These are phyloP conservation scores for Patiria pectinifera DNA, from an alignment of 53 echinoderm and acorn worm species.

Conservation along the genomic window DNA sequence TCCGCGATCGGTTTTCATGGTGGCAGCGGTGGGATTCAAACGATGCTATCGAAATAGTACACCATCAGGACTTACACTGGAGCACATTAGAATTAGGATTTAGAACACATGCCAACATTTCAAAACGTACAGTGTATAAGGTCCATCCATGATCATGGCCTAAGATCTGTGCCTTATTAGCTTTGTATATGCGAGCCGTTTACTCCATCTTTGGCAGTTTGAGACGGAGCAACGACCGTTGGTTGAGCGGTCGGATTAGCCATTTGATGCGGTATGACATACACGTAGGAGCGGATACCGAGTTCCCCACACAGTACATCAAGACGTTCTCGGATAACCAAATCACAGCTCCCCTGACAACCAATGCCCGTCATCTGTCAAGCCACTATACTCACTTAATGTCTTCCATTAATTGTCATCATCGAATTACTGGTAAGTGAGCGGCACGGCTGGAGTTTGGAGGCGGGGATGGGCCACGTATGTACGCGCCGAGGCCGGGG, in stretches of 20 bases:
- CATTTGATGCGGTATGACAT: not conserved
- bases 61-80: not conserved
- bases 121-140: no score
- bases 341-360: slow-evolving; percentile 28
- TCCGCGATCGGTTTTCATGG: no score
- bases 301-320: not conserved
- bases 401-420: slow-evolving; percentile 39
- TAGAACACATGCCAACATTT: no score
- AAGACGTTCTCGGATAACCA: slow-evolving; percentile 22
- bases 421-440: slow-evolving; percentile 15
- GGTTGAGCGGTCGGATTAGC: not conserved
- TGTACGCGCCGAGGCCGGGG: not conserved
- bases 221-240: not conserved
- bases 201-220: not conserved
- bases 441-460: not conserved
- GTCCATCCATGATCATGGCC: no score
- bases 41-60: not conserved
- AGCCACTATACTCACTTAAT: not conserved
- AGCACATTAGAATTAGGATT: no score
- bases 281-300: not conserved
- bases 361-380: slow-evolving; percentile 15
- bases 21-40: not conserved
- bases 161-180: no score
- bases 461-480: not conserved
- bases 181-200: not conserved